Percentiles rank a stretch among this genome's conserved stretches.
These are phyloP conservation scores for Hyphantria cunea DNA, from an alignment of 1,140 invertebrate species.

Conservation along the genomic window DNA sequence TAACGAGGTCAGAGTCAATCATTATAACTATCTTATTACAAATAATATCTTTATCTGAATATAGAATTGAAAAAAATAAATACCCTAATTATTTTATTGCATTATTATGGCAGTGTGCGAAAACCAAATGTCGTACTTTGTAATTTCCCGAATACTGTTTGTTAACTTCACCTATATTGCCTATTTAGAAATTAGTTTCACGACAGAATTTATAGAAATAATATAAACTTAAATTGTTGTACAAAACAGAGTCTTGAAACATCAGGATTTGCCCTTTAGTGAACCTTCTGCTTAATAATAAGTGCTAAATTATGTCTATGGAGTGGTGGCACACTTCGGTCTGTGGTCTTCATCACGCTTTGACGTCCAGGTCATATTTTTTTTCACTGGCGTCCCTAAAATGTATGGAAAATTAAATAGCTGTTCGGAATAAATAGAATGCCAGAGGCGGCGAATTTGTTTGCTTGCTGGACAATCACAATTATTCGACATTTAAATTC, in stretches of 20 bases:
- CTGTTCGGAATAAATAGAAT: constrained; percentile 11
- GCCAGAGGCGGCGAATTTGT: constrained; percentile 20
- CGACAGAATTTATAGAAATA: not conserved
- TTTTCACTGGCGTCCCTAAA: constrained; percentile 74
- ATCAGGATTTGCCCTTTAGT: not conserved
- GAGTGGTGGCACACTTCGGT: constrained; percentile 1
- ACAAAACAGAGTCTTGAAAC: not conserved
- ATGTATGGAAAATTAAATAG: constrained; percentile 39
- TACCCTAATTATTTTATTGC: not conserved
- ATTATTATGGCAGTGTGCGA: not conserved
- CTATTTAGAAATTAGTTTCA: too few relatives aligned
- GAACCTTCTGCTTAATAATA: constrained; percentile 16
- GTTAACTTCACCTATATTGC: too few relatives aligned
- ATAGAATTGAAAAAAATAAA: too few relatives aligned
- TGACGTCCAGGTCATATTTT: constrained; percentile 69
- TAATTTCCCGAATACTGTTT: too few relatives aligned
- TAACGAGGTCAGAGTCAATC: too few relatives aligned
- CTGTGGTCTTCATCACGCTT: constrained; percentile 49
- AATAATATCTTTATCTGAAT: too few relatives aligned
- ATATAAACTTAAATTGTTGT: constrained; percentile 14
- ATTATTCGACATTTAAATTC: too few relatives aligned
- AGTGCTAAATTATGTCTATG: constrained; percentile 23
- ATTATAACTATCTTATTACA: too few relatives aligned
- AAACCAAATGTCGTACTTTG: not conserved
- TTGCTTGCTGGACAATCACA: too few relatives aligned